Conservation (phyloP, 2,113 vertebrate genomes). For the Pollimyrus isidori region DNA sequence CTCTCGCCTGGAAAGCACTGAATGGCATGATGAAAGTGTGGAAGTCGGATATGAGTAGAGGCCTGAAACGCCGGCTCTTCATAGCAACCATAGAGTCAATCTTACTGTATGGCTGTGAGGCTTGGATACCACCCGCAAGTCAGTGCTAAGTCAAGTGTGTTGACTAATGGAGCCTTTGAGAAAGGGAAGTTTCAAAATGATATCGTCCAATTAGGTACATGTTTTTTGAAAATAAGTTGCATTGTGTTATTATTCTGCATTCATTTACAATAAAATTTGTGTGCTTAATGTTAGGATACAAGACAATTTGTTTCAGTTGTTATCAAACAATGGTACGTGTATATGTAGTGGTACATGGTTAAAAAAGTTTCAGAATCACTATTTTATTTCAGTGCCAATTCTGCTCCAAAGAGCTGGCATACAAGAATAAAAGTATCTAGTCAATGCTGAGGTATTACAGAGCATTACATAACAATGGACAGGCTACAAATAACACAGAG, state of each 20-base stretch:
- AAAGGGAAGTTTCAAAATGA: neutral
- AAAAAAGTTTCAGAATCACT: neutral
- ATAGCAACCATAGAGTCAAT: no score
- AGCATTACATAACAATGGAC: neutral
- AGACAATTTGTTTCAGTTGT: neutral
- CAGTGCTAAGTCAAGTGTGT: neutral
- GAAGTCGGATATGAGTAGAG: no score
- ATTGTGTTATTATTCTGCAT: neutral
- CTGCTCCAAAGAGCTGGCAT: neutral
- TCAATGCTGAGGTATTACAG: neutral
- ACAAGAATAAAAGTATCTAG: neutral
- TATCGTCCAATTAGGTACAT: neutral
- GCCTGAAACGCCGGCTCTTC: no score
- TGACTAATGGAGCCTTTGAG: neutral
- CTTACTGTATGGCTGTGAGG: no score
- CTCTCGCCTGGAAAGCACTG: no score
- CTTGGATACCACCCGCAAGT: no score
- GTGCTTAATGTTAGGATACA: neutral
- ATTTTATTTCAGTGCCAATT: neutral
- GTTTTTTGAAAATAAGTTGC: neutral
- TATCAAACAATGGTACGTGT: neutral
- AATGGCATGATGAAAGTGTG: no score
- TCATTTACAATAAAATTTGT: neutral
- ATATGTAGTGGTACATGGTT: neutral
- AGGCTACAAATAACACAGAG: neutral